Conservation (phyloP, 2,797 vertebrate species). For the Lutjanus argentimaculatus region DNA sequence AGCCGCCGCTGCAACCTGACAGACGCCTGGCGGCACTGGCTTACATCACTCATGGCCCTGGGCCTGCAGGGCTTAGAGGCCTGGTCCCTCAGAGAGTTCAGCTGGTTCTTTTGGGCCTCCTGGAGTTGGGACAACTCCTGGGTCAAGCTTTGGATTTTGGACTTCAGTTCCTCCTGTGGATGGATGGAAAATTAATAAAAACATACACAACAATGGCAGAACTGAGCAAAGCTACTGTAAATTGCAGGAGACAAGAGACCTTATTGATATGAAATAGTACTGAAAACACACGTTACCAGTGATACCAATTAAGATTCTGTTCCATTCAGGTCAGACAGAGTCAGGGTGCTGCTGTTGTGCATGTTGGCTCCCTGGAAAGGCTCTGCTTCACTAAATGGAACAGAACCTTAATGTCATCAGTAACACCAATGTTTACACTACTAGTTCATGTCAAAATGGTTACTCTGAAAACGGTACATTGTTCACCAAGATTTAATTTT, state of each 20-base stretch:
- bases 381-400: too few relatives aligned
- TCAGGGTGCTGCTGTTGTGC: too few relatives aligned
- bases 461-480: too few relatives aligned
- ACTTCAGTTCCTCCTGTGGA: constrained; percentile 83
- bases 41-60: constrained; percentile 86
- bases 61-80: constrained; percentile 72
- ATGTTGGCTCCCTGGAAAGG: too few relatives aligned
- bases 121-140: constrained; percentile 85
- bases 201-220: background rate
- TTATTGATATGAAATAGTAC: too few relatives aligned
- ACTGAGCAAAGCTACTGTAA: background rate
- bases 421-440: too few relatives aligned
- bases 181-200: constrained; percentile 3
- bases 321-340: too few relatives aligned
- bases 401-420: too few relatives aligned
- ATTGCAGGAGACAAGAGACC: background rate
- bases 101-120: constrained; percentile 84
- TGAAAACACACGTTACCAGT: too few relatives aligned
- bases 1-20: constrained; percentile 89
- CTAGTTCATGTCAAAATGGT: too few relatives aligned
- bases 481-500: background rate
- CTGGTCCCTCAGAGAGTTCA: constrained; percentile 80
- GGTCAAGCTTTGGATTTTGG: constrained; percentile 81
- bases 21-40: constrained; percentile 89
- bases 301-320: too few relatives aligned